Conservation (phyloP, 2,113 vertebrate genomes). For the Dryoscopus gambensis region DNA sequence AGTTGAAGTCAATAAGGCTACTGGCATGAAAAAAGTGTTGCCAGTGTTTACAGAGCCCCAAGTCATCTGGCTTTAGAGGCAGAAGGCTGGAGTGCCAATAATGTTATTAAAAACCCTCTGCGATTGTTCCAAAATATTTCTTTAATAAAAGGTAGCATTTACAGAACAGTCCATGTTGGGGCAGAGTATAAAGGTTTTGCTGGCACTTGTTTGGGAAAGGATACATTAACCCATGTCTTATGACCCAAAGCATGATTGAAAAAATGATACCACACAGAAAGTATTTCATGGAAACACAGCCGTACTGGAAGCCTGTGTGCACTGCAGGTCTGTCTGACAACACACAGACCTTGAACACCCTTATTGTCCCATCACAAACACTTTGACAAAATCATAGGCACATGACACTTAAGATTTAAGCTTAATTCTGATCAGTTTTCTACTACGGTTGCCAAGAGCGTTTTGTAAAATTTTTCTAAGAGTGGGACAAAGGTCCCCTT, state of each 20-base stretch:
- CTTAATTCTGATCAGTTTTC: not conserved
- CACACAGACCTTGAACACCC: not conserved
- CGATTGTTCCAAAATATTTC: slow-evolving; percentile 32
- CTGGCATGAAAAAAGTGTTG: slow-evolving; percentile 30
- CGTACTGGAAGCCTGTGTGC: accelerated
- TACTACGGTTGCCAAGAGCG: accelerated
- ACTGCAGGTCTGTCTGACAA: not conserved
- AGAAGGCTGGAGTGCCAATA: slow-evolving; percentile 39
- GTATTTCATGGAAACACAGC: not conserved
- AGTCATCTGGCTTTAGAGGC: slow-evolving; percentile 25
- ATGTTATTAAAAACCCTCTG: slow-evolving; percentile 27
- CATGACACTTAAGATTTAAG: not conserved
- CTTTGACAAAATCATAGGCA: not conserved
- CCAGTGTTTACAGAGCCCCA: slow-evolving; percentile 47
- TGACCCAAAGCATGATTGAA: not conserved
- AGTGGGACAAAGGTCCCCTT: not conserved
- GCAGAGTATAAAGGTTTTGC: slow-evolving; percentile 22
- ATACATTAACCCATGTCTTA: not conserved
- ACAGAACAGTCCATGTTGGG: not conserved
- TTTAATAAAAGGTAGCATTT: slow-evolving; percentile 45
- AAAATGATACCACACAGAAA: slow-evolving; percentile 14
- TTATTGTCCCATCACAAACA: not conserved
- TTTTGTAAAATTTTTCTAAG: not conserved
- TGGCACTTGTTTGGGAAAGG: slow-evolving; percentile 26
- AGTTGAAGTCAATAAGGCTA: slow-evolving; percentile 39